Base-by-base conservation (phyloP, 2,113 vertebrate genomes). In the Lasiurus borealis region DNA sequence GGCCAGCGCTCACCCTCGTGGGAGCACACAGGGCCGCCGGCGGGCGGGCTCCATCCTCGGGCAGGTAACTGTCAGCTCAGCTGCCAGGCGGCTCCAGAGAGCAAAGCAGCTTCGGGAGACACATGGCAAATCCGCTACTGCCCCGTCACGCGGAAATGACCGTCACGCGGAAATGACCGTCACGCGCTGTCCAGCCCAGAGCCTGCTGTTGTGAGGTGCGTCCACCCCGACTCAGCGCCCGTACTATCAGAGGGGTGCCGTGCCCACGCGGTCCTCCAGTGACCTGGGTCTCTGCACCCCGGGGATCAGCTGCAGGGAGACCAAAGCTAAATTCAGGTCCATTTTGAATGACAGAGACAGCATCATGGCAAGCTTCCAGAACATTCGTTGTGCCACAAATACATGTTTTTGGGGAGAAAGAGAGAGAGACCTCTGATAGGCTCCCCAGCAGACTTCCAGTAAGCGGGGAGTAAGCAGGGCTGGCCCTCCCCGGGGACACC, bases 301-400 rank as follows among this genome's bases (percentile, higher is more conserved):
- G 8, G 36, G 44, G 59, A 59, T 23, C 1, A 8, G 48, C 64
- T 10, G 18, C 77, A 90, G 31, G 62, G 36, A 34, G 34, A 44
- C n/a, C 21, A 40, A 69, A 0, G 5, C 36, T 50, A 46, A 80
- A 69, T 31, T 44, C 64, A 75, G n/a, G 62, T 27, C 62, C 48
- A 77, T 40, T 44, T 3, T 34, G 59, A 91, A 59, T 23, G 50
- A 52, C 85, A 83, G 66, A 83, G 66, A 40, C 0, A 23, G n/a
- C 46, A 72, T 31, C 25, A 21, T 4, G 18, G 52, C 31, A 78
- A 31, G 71, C 78, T 95, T 95, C 95, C 46, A 62, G 86, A 82
- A 91, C 69, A 18, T 90, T 92, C 59, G 40, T 12, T 21, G 46
- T 1, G 18, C 59, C 52, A 66, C 50, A 94, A 73, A 80, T 7